Conservation (phyloP, 2,888 invertebrate genomes). For the Monopis laevigella region DNA sequence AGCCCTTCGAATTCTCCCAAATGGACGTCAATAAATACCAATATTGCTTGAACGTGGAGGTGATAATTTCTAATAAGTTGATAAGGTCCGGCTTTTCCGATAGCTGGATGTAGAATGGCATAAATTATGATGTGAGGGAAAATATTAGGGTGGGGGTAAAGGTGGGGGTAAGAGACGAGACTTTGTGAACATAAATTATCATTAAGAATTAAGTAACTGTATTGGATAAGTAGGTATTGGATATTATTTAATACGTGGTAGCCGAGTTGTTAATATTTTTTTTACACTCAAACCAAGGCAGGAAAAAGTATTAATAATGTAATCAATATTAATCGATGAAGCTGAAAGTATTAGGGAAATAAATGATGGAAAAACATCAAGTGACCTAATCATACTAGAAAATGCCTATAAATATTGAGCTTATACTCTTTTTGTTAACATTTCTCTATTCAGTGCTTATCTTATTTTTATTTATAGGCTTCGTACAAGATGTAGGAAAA, state of each 20-base stretch:
- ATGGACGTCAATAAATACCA: constrained; percentile 10
- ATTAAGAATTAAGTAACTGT: not conserved
- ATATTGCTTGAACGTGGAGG: constrained; percentile 6
- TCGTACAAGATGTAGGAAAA: too few relatives aligned
- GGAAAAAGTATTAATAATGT: too few relatives aligned
- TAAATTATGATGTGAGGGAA: constrained; percentile 9
- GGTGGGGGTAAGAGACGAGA: not conserved
- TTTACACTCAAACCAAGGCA: too few relatives aligned
- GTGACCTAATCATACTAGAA: too few relatives aligned
- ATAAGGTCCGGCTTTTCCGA: constrained; percentile 39
- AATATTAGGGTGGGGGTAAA: too few relatives aligned
- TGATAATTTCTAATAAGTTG: constrained; percentile 41
- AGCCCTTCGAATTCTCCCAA: constrained; percentile 10
- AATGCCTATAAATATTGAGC: too few relatives aligned
- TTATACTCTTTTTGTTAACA: too few relatives aligned
- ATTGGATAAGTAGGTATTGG: not conserved
- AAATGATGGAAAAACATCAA: too few relatives aligned
- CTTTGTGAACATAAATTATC: constrained; percentile 4
- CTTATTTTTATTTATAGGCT: too few relatives aligned
- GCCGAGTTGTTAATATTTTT: not conserved
- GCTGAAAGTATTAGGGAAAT: too few relatives aligned
- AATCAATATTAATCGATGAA: too few relatives aligned
- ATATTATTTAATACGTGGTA: not conserved
- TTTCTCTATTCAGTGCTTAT: too few relatives aligned
- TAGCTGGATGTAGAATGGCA: constrained; percentile 23